These are phyloP conservation scores for Lepetodrilus schrolli DNA, from an alignment of 2,888 invertebrate species.

Conservation along the genomic window DNA sequence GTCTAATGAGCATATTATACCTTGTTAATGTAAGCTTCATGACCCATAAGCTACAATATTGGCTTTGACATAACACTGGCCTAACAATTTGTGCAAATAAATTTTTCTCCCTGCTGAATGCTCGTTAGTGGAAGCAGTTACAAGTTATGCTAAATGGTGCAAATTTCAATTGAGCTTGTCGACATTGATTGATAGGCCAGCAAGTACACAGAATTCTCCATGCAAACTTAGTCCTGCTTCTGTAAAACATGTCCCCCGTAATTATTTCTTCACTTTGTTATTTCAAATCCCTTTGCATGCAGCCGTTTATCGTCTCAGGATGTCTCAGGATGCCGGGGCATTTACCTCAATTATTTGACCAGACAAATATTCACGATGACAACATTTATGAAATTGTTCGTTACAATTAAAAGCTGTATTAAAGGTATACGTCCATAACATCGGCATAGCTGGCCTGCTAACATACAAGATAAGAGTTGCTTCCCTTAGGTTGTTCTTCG, in stretches of 20 bases:
- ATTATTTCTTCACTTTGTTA: no score
- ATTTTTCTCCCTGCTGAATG: conserved; percentile 19
- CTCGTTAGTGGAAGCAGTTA: background rate
- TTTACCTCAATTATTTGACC: no score
- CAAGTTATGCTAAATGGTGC: conserved; percentile 24
- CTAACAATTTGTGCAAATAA: conserved; percentile 27
- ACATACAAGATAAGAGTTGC: no score
- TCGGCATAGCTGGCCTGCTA: no score
- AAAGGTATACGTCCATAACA: no score
- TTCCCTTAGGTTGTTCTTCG: no score
- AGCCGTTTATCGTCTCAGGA: no score
- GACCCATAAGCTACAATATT: conserved; percentile 28
- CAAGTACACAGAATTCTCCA: background rate
- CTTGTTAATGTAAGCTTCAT: conserved; percentile 29
- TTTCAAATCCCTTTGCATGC: no score
- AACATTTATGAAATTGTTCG: no score
- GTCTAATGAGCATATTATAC: conserved; percentile 29
- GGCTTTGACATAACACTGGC: conserved; percentile 26
- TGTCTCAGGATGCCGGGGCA: no score
- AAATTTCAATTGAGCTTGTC: conserved; percentile 19
- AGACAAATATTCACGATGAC: no score
- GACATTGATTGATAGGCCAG: conserved; percentile 2
- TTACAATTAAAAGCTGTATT: no score
- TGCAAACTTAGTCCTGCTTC: background rate
- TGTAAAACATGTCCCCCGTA: background rate